Conservation (phyloP, 2,797 vertebrate species). For the Poecilia velifera region DNA sequence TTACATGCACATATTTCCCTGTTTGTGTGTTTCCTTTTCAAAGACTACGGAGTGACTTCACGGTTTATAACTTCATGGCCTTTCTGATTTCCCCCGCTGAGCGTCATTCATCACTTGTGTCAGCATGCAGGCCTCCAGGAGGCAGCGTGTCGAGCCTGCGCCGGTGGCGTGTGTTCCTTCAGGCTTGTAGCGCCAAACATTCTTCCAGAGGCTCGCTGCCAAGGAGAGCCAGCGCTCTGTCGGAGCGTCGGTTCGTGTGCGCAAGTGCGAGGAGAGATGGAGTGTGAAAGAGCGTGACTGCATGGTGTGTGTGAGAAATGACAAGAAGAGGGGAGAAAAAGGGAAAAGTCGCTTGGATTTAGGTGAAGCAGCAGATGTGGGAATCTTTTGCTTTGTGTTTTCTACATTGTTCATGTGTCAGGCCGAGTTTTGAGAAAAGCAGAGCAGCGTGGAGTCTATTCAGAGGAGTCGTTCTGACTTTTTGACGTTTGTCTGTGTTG, state of each 20-base stretch:
- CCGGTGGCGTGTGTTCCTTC: constrained; percentile 43
- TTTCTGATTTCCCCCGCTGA: constrained; percentile 23
- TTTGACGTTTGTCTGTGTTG: background rate
- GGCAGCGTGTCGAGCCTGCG: constrained; percentile 30
- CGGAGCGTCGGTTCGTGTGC: constrained; percentile 13
- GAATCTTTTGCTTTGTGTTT: constrained; percentile 37
- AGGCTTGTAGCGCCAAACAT: constrained; percentile 42
- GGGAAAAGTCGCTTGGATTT: constrained; percentile 46
- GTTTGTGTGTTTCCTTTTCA: constrained; percentile 19
- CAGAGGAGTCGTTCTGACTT: constrained; percentile 28
- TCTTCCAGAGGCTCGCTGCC: constrained; percentile 54
- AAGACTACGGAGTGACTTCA: constrained; percentile 10
- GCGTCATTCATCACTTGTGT: constrained; percentile 51
- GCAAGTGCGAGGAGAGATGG: constrained; percentile 9
- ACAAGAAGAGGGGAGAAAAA: constrained; percentile 18
- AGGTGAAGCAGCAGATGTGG: constrained; percentile 54
- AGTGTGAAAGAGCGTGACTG: constrained; percentile 14
- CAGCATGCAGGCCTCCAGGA: constrained; percentile 30
- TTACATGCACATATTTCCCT: background rate
- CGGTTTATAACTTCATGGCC: constrained; percentile 34
- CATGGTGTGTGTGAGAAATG: constrained; percentile 34
- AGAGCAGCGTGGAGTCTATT: constrained; percentile 27
- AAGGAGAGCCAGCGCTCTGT: constrained; percentile 37
- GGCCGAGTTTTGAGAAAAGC: constrained; percentile 41
- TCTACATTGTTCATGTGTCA: constrained; percentile 56